Conservation (phyloP, 2,888 invertebrate species). For the Plagodis dolabraria region DNA sequence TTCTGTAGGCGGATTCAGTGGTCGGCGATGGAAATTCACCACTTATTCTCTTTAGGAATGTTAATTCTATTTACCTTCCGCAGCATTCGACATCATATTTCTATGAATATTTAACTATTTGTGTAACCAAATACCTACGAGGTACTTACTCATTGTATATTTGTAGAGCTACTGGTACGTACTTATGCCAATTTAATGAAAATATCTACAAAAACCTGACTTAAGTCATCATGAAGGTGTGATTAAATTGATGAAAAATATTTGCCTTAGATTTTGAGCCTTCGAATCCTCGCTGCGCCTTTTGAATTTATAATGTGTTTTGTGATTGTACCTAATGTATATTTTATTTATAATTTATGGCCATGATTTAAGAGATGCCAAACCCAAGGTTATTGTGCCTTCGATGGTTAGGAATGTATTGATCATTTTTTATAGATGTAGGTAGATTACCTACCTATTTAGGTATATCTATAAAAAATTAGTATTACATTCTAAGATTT, state of each 20-base stretch:
- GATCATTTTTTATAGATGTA: no score
- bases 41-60: neutral
- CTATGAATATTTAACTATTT: neutral
- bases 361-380: conserved; percentile 2
- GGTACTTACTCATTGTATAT: no score
- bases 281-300: conserved; percentile 8
- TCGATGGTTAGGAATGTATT: no score
- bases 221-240: conserved; percentile 12
- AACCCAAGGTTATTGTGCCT: conserved; percentile 1
- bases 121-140: no score
- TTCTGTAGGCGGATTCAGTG: no score
- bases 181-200: no score
- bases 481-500: no score
- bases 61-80: neutral
- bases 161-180: no score
- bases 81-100: neutral
- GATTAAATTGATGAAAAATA: conserved; percentile 15
- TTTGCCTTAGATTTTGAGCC: conserved; percentile 15
- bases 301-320: conserved; percentile 20
- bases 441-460: no score
- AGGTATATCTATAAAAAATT: no score
- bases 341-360: conserved; percentile 4
- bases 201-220: neutral
- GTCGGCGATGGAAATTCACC: neutral
- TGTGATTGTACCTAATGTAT: conserved; percentile 10